Evolutionary conservation across 1,140 invertebrate genomes (phyloP), one percentile per base, ranked within the genome.

Genomic region (Leptoteleia sp.): DNA sequence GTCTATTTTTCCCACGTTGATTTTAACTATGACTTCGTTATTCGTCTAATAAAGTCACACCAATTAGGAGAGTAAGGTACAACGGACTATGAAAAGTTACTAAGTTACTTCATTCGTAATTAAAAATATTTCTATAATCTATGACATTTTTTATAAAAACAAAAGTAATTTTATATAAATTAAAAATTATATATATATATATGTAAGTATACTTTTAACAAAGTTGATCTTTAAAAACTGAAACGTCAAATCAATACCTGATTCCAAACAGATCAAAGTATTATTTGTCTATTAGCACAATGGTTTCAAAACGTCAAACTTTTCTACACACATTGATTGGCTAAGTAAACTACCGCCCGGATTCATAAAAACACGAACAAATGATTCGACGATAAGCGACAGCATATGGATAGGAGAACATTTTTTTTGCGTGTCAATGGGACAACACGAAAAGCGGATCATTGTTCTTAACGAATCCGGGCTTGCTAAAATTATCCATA

Each of bases 321-420:
- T 29, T n/a, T 67, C 76, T 77, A 77, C 65, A 77, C 50, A 64
- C 61, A 77, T 65, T 71, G 43, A 77, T 37, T 77, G 59, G 5
- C 59, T 77, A 71, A 71, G 17, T 54, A 35, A 64, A 71, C 75
- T 77, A 77, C 75, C 1, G 33, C 45, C 40, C 19, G 33, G 40
- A 65, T 77, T 77, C 67, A 45, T 71, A 45, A 77, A 77, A 31
- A 42, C n/a, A 37, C 40, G 8, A 55, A 70, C 11, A 33, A 65
- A 43, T 62, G 29, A 67, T 61, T 52, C 25, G 6, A 27, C 15
- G 22, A 9, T 16, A 50, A 55, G 4, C 11, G 11, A 47, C n/a
- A n/a, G n/a, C n/a, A n/a, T n/a, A n/a, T n/a, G n/a, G n/a, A n/a
- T n/a, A n/a, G n/a, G n/a, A n/a, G n/a, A n/a, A n/a, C n/a, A n/a